phyloP scores from a whole-genome alignment of 2,797 vertebrate genomes.

The Oreonectes daqikongensis region DNA sequence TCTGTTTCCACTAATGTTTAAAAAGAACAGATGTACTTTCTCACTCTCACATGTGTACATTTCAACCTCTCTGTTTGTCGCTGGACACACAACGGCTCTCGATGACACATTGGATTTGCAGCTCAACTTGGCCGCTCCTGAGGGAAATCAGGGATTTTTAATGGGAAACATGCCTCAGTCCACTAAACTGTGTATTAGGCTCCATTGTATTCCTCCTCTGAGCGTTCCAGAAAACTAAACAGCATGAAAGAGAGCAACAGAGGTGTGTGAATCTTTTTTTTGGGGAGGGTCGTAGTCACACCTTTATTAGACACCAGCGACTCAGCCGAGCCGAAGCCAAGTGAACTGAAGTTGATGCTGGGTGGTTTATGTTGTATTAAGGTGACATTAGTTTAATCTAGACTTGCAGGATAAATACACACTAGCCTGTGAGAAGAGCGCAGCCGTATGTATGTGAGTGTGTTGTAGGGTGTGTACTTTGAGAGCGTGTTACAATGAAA shows the following conservation, averaged over 20 bases:
- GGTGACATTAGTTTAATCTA: slow-evolving; percentile 52
- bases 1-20: slow-evolving; percentile 52
- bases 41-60: slow-evolving; percentile 14
- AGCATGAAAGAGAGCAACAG: slow-evolving; percentile 33
- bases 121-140: slow-evolving; percentile 63
- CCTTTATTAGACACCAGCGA: slow-evolving; percentile 38
- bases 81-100: slow-evolving; percentile 66
- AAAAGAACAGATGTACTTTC: slow-evolving; percentile 55
- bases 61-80: slow-evolving; percentile 53
- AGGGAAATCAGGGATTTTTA: slow-evolving; percentile 70
- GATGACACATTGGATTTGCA: slow-evolving; percentile 69
- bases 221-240: slow-evolving; percentile 16
- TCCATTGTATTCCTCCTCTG: slow-evolving; percentile 16
- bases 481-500: slow-evolving; percentile 55
- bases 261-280: slow-evolving; percentile 29
- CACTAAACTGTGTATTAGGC: slow-evolving; percentile 46
- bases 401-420: slow-evolving; percentile 48
- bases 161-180: slow-evolving; percentile 73
- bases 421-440: neutral
- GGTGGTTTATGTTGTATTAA: slow-evolving; percentile 42
- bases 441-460: slow-evolving; percentile 3
- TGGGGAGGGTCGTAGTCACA: neutral
- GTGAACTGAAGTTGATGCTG: neutral
- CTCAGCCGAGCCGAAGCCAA: slow-evolving; percentile 16
- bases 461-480: slow-evolving; percentile 29